A percentile compares a stretch with the other conserved stretches of the same genome.
Evolutionary conservation across 2,113 vertebrate genomes (phyloP).

Genomic region (Marcusenius ussheri): DNA sequence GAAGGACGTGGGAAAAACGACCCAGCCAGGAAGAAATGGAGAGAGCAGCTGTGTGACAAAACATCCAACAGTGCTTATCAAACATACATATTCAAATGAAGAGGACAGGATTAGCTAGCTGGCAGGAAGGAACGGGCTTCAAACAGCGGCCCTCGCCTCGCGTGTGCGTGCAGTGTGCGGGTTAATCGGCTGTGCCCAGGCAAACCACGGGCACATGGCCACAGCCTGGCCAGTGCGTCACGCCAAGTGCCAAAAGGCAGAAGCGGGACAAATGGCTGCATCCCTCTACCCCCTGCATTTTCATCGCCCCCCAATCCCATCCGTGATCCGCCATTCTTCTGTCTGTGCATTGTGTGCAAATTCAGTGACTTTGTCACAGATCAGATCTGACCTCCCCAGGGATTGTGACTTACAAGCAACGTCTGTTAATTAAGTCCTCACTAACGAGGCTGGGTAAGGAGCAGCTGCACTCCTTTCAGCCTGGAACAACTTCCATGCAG

Average conservation of each 20-base stretch:
- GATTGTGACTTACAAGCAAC: background rate
- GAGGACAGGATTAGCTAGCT: background rate
- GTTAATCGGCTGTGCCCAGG: background rate
- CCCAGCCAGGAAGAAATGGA: background rate
- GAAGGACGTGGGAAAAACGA: background rate
- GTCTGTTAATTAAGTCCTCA: conserved; percentile 36
- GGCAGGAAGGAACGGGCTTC: background rate
- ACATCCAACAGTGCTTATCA: background rate
- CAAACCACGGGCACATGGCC: background rate
- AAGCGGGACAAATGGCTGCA: conserved; percentile 24
- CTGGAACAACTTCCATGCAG: background rate
- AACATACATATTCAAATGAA: background rate
- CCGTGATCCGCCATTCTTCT: conserved; percentile 3
- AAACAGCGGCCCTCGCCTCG: background rate
- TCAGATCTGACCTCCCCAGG: conserved; percentile 19
- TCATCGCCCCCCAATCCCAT: background rate
- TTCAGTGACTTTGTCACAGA: conserved; percentile 31
- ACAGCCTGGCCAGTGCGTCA: background rate
- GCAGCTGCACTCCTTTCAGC: conserved; percentile 30
- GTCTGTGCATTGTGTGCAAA: background rate
- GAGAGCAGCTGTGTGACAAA: background rate
- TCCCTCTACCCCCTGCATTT: background rate
- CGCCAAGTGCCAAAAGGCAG: conserved; percentile 29
- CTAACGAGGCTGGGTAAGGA: conserved; percentile 37
- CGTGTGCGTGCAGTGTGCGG: background rate